A percentile compares a stretch with the other conserved stretches of the same genome.
Conservation (phyloP, 2,888 invertebrate genomes). For the Papilio elwesi region DNA sequence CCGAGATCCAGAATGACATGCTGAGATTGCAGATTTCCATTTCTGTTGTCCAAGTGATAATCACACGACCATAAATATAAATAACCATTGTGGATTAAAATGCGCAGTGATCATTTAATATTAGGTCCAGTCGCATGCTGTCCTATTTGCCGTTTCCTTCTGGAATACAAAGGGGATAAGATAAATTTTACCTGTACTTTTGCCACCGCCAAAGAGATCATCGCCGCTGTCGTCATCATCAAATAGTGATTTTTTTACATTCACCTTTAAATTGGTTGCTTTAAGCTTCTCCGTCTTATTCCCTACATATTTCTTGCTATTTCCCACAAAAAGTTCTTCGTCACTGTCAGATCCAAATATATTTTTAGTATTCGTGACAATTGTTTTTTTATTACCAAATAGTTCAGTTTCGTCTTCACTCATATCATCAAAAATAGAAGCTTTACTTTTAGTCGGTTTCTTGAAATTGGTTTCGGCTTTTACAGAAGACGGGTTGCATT, state of each 20-base stretch:
- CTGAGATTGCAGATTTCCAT: no score
- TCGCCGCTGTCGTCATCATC: slow-evolving; percentile 70
- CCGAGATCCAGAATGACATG: no score
- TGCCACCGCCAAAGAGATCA: slow-evolving; percentile 66
- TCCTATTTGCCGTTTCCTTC: neutral
- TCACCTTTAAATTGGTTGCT: slow-evolving; percentile 40
- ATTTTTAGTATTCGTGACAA: slow-evolving; percentile 45
- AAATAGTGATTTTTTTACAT: slow-evolving; percentile 63
- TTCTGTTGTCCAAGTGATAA: no score
- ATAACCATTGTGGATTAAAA: no score
- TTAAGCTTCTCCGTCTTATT: slow-evolving; percentile 38
- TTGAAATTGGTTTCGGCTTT: slow-evolving; percentile 29
- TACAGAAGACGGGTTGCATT: slow-evolving; percentile 21
- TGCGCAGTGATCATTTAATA: no score
- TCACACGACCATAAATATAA: no score
- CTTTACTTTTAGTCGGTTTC: slow-evolving; percentile 44
- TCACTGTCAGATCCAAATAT: slow-evolving; percentile 72
- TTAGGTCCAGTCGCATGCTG: no score
- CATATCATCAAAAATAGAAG: slow-evolving; percentile 62
- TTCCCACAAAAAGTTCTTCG: slow-evolving; percentile 64
- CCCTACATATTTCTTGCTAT: slow-evolving; percentile 44
- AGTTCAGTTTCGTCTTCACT: slow-evolving; percentile 68
- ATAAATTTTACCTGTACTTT: slow-evolving; percentile 52
- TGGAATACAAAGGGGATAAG: neutral
- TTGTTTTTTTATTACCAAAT: slow-evolving; percentile 56